Evolutionary conservation across 2,888 invertebrate species (phyloP), one percentile per base, ranked within the genome.

Genomic region (Melanostoma mellinum): DNA sequence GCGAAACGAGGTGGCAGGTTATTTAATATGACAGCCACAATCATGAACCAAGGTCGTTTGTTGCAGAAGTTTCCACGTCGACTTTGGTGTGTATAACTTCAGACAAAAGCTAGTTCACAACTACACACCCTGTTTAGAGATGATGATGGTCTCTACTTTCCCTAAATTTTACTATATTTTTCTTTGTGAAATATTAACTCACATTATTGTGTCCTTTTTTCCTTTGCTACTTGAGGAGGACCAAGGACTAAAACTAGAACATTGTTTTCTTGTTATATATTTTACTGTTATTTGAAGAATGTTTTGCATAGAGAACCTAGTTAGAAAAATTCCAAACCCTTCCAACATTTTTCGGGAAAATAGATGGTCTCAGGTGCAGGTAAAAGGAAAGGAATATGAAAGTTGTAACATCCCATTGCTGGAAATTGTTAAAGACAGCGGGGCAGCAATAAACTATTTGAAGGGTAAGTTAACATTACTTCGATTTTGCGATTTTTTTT

Each of bases 1-100:
- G 40, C 58, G 63, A 38, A 63, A 58, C 8, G n/a, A 20, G 33
- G 35, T 32, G 10, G 60, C 10, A 46, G 38, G 38, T 71, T 80
- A 69, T 73, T 82, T 53, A 65, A 84, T 78, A 67, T 65, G 73
- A 71, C 53, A 61, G 53, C 71, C 67, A 68, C 71, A 74, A 74
- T 84, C 73, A 84, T 75, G 67, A 53, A 67, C 71, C 65, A 42
- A 74, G 69, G 74, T 44, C 58, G 65, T 73, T 32, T 52, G 38
- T 52, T 56, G 10, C 53, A 52, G 9, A 50, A 44, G 68, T 42
- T 50, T 46, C 48, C 48, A 42, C 20, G 9, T 42, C 36, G 36
- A 38, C 32, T 6, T 6, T 61, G 44, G 44, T 20, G 30, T 65
- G 74, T 50, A 63, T 30, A 63, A 63, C 50, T 63, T 74, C 44